Conservation (phyloP, 2,888 invertebrate genomes). For the Cheilosia pagana region DNA sequence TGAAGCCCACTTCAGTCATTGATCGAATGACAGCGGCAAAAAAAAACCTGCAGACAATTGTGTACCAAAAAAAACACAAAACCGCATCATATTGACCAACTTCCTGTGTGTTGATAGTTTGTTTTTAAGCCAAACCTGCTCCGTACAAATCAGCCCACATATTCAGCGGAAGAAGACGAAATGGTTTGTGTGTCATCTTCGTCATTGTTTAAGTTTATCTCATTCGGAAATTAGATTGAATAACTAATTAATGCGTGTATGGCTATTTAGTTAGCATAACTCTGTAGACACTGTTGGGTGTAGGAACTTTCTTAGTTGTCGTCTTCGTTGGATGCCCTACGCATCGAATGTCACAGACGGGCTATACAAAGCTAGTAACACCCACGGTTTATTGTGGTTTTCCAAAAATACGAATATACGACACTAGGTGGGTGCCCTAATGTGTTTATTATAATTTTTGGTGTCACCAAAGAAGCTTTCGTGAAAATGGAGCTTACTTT, state of each 20-base stretch:
- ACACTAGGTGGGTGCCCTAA: conserved; percentile 57
- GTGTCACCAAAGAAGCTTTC: conserved; percentile 64
- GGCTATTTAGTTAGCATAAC: conserved; percentile 67
- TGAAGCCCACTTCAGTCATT: conserved; percentile 55
- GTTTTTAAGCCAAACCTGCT: conserved; percentile 49
- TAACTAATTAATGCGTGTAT: conserved; percentile 62
- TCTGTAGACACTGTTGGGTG: conserved; percentile 14
- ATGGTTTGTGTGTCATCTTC: conserved; percentile 55
- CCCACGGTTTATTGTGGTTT: conserved; percentile 56
- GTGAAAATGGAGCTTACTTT: conserved; percentile 52
- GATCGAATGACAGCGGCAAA: conserved; percentile 14
- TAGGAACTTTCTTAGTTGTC: conserved; percentile 52
- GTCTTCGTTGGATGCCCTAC: conserved; percentile 31
- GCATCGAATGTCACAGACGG: background rate
- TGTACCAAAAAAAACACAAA: conserved; percentile 42
- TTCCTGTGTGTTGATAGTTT: conserved; percentile 60
- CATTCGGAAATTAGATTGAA: conserved; percentile 66
- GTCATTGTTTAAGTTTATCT: conserved; percentile 70
- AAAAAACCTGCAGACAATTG: conserved; percentile 25
- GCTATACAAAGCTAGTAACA: conserved; percentile 50
- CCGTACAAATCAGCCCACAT: conserved; percentile 51
- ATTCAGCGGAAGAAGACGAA: conserved; percentile 42
- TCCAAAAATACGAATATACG: conserved; percentile 31
- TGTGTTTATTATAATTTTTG: conserved; percentile 46
- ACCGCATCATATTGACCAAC: conserved; percentile 73